Percentiles rank a stretch among this genome's conserved stretches.
Conservation (phyloP, 1,140 invertebrate species). For the Eriocheir sinensis region DNA sequence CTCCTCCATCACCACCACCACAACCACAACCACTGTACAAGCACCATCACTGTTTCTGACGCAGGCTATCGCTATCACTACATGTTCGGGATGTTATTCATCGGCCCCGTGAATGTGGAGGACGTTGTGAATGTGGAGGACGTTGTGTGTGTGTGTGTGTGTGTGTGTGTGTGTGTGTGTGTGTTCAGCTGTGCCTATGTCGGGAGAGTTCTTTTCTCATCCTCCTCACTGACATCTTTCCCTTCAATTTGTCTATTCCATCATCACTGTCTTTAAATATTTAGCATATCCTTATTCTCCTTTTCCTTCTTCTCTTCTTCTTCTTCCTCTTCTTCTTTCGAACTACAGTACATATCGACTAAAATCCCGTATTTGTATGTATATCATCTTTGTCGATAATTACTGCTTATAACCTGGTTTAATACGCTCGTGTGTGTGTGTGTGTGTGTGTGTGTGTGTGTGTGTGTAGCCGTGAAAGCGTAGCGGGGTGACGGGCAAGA, state of each 20-base stretch:
- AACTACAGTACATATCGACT: too few relatives aligned
- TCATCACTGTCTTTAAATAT: too few relatives aligned
- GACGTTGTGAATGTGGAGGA: not conserved
- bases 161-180: not conserved
- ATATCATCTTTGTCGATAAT: not conserved
- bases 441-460: not conserved
- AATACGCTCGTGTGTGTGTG: not conserved
- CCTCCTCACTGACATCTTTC: too few relatives aligned
- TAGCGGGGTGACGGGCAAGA: not conserved
- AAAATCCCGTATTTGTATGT: constrained; percentile 18
- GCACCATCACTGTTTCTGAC: not conserved
- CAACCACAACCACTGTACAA: constrained; percentile 30
- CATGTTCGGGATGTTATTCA: not conserved
- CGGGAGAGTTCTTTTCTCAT: not conserved
- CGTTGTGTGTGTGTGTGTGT: too few relatives aligned
- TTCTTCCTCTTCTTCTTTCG: too few relatives aligned
- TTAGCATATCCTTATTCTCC: too few relatives aligned
- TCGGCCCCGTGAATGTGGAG: not conserved
- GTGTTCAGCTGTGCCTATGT: constrained; percentile 14
- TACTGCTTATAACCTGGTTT: too few relatives aligned
- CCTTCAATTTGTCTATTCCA: too few relatives aligned
- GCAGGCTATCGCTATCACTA: not conserved
- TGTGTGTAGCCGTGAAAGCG: not conserved
- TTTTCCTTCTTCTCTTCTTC: too few relatives aligned
- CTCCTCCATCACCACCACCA: not conserved